Evolutionary conservation across 2,113 vertebrate species (phyloP).

Genomic region (Sapayoa aenigma): DNA sequence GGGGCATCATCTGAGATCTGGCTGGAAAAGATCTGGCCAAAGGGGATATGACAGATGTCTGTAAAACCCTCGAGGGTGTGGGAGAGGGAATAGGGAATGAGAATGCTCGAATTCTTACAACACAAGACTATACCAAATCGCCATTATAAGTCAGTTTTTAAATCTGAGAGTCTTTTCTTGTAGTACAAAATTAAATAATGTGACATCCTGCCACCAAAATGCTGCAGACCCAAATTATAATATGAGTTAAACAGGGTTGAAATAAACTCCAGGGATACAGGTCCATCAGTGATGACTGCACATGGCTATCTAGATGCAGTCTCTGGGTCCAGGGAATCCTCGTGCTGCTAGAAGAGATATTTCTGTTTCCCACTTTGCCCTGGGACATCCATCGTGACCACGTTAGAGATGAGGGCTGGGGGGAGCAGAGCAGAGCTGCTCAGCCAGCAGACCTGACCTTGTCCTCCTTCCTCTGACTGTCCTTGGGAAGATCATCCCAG

Average conservation of each 20-base stretch:
- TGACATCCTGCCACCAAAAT: background rate
- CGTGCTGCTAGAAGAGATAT: background rate
- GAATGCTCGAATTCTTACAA: background rate
- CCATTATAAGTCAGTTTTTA: background rate
- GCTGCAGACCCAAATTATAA: rapidly evolving
- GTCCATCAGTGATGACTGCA: background rate
- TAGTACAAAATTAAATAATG: background rate
- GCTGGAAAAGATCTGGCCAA: constrained; percentile 1
- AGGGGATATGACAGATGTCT: constrained; percentile 19
- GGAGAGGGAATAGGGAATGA: background rate
- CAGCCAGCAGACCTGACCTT: background rate
- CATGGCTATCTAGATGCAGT: rapidly evolving
- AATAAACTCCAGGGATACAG: background rate
- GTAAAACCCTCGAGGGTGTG: background rate
- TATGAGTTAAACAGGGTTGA: background rate
- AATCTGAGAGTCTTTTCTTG: rapidly evolving
- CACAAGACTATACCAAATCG: background rate
- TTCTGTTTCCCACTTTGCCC: background rate
- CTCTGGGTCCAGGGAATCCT: background rate
- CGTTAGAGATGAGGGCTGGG: background rate
- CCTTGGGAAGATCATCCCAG: background rate
- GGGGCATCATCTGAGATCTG: constrained; percentile 6
- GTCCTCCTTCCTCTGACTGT: background rate
- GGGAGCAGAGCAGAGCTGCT: background rate
- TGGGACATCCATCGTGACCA: no score